These are phyloP conservation scores for Corvus moneduloides DNA, from an alignment of 2,113 vertebrate genomes.

Conservation along the genomic window DNA sequence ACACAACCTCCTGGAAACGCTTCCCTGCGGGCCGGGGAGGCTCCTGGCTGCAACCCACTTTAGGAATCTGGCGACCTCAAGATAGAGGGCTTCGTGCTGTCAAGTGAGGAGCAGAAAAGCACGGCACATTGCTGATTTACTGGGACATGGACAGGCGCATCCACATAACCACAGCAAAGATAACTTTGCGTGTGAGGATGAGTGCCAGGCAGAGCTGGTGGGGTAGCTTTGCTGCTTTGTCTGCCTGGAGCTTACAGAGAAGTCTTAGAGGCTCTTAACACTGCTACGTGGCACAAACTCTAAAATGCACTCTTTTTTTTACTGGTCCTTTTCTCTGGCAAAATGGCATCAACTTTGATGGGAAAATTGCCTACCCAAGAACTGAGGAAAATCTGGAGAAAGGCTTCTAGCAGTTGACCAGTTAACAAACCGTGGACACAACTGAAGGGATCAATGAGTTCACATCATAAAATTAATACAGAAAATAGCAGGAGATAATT, in stretches of 20 bases:
- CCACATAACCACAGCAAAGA: background rate
- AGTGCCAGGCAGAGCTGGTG: accelerated
- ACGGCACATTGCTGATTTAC: accelerated
- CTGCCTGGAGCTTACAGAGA: background rate
- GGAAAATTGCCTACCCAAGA: background rate
- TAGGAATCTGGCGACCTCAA: accelerated
- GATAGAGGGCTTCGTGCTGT: background rate
- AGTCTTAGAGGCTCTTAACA: background rate
- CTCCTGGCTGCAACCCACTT: accelerated
- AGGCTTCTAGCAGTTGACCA: background rate
- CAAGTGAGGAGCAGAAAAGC: background rate
- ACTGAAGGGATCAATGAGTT: background rate
- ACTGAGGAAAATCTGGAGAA: background rate
- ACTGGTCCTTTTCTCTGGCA: background rate
- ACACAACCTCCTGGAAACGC: background rate
- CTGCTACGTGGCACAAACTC: accelerated
- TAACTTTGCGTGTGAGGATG: background rate
- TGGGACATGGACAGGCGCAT: background rate
- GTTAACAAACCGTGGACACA: background rate
- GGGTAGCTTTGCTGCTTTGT: background rate
- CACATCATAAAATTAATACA: background rate
- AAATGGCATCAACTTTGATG: background rate
- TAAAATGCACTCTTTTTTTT: background rate
- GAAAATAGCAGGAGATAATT: background rate
- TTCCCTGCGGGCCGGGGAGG: background rate